phyloP scores from a whole-genome alignment of 2,797 vertebrate genomes.

The Semotilus atromaculatus region DNA sequence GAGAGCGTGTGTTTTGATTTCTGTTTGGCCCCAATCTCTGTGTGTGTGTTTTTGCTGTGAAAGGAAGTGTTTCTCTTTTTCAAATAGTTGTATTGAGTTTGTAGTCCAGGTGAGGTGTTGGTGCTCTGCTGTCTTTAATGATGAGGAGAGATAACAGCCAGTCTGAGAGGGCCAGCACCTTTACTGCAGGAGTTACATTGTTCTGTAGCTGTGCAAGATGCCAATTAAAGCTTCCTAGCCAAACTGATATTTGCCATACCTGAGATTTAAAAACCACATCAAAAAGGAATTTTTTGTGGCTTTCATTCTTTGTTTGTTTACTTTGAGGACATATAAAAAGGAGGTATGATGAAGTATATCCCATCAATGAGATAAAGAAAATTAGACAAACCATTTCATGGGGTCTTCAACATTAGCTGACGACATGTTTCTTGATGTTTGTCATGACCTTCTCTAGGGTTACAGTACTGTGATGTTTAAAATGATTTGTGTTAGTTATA shows the following conservation, averaged over 20 bases:
- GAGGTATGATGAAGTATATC: not conserved
- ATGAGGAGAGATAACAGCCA: slow-evolving; percentile 25
- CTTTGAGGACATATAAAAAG: not conserved
- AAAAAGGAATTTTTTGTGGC: not conserved
- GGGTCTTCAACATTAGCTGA: not conserved
- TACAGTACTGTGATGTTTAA: not conserved
- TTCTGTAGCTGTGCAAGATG: slow-evolving; percentile 30
- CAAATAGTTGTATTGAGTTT: not conserved
- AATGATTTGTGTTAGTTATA: not conserved
- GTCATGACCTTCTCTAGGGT: not conserved
- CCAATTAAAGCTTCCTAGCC: slow-evolving; percentile 37
- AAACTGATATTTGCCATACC: slow-evolving; percentile 21
- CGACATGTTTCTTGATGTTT: not conserved
- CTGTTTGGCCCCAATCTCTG: not conserved
- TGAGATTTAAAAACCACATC: not conserved
- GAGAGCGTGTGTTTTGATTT: slow-evolving; percentile 26
- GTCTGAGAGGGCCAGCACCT: slow-evolving; percentile 2
- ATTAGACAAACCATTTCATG: not conserved
- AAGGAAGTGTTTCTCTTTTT: not conserved
- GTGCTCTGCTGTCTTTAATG: slow-evolving; percentile 39
- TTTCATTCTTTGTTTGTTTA: not conserved
- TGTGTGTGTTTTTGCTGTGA: slow-evolving; percentile 9
- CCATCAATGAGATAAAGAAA: not conserved
- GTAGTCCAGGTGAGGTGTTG: not conserved
- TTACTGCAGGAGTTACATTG: slow-evolving; percentile 32